Evolutionary conservation across 2,888 invertebrate genomes (phyloP).

Genomic region (Thumatha senex): DNA sequence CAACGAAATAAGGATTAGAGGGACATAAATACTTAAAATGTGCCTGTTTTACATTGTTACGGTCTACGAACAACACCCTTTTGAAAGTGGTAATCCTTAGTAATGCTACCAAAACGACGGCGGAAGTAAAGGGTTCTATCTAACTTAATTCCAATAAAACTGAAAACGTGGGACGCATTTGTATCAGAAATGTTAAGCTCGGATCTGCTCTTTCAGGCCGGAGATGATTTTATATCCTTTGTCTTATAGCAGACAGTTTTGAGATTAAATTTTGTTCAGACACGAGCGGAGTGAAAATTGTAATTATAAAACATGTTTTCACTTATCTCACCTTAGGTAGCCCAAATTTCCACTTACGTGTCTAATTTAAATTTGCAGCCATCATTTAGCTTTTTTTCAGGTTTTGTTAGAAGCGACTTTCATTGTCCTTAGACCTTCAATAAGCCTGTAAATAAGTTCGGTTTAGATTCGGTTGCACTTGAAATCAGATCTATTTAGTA

Average conservation of each 20-base stretch:
- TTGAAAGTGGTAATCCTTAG: conserved; percentile 58
- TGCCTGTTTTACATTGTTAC: conserved; percentile 44
- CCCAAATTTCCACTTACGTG: too few species aligned
- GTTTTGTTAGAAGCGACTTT: too few species aligned
- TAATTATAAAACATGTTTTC: not conserved
- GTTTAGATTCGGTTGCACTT: too few species aligned
- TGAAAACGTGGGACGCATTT: conserved; percentile 71
- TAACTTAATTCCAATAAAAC: conserved; percentile 79
- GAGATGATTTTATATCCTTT: conserved; percentile 29
- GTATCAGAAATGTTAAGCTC: conserved; percentile 38
- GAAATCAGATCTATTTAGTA: too few species aligned
- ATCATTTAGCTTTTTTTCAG: too few species aligned
- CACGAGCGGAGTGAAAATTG: not conserved
- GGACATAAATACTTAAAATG: conserved; percentile 40
- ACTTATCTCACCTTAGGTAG: too few species aligned
- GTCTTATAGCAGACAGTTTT: conserved; percentile 24
- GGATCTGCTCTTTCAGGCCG: conserved; percentile 39
- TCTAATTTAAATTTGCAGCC: too few species aligned
- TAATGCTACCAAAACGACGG: conserved; percentile 66
- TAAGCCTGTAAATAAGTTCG: too few species aligned
- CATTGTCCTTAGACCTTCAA: too few species aligned
- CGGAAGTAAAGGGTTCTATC: conserved; percentile 70
- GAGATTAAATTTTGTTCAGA: conserved; percentile 14
- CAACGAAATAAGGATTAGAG: conserved; percentile 40
- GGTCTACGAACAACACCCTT: conserved; percentile 47